Evolutionary conservation across 2,113 vertebrate species (phyloP).

Genomic region (Tinamus guttatus): DNA sequence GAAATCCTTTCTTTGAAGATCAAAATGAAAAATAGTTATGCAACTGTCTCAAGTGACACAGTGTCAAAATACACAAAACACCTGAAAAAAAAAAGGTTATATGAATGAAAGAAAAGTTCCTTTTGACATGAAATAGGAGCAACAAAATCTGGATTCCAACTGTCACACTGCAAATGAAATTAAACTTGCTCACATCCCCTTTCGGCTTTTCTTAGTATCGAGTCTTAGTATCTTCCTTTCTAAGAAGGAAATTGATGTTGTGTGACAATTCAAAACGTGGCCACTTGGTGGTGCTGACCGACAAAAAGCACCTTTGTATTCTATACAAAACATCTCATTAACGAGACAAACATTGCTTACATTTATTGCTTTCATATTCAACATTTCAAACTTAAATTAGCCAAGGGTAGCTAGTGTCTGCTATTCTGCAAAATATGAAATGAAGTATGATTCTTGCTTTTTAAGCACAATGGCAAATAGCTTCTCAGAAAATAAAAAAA

Average conservation of each 20-base stretch:
- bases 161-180: background rate
- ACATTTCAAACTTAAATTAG: background rate
- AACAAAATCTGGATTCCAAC: background rate
- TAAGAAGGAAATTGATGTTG: background rate
- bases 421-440: too few species aligned
- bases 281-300: constrained; percentile 53
- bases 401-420: rapidly evolving
- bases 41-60: background rate
- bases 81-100: background rate
- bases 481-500: background rate
- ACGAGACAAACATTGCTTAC: background rate
- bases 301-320: background rate
- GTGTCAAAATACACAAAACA: background rate
- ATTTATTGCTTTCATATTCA: rapidly evolving
- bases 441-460: background rate
- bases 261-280: background rate
- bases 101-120: background rate
- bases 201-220: rapidly evolving
- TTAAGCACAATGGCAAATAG: background rate
- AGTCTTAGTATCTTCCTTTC: too few species aligned
- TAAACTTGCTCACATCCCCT: background rate
- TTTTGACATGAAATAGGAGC: background rate
- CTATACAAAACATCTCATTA: background rate
- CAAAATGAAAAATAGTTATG: background rate
- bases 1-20: background rate